Evolutionary conservation across 2,888 invertebrate species (phyloP), one percentile per base, ranked within the genome.

Genomic region (Tinea semifulvella): DNA sequence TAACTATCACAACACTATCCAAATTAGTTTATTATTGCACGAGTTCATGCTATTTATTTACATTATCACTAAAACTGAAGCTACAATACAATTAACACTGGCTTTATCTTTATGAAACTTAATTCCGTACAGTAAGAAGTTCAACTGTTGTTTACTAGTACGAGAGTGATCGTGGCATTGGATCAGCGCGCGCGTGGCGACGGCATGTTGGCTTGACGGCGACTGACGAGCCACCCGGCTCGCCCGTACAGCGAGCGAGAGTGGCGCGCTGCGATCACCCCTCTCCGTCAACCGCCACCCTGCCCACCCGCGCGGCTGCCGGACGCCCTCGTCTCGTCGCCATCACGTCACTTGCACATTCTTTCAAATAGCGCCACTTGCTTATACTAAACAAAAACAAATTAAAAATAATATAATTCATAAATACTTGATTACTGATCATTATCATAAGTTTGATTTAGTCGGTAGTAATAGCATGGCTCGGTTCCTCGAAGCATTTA

Each of bases 261-360:
- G 69, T 67, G 69, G 73, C 67, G 66, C 58, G 62, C 14, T 61
- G 63, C 62, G 55, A 54, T 56, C 59, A 62, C 65, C 63, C 71
- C 73, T 71, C 69, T 63, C 68, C 52, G 53, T 52, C 55, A 50
- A 50, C 52, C 28, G 18, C 53, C 58, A 52, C 44, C 28, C 61
- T 60, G 65, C 63, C 68, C 68, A 62, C 68, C 57, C 52, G 25
- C 25, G 6, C 25, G 5, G 25, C 25, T 18, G 16, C 36, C 18
- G 18, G 36, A 16, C 18, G 18, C 16, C 36, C 31, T 14, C n/a
- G 36, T 18, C 36, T 5, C 36, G 3, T 50, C 57, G 54, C 64
- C 67, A 68, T 65, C 61, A 65, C 68, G 69, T 73, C 75, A 76
- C n/a, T n/a, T n/a, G n/a, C n/a, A n/a, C n/a, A n/a, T n/a, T n/a